These are phyloP conservation scores for Cataglyphis altisquamis DNA, from an alignment of 2,888 invertebrate species.

Conservation along the genomic window DNA sequence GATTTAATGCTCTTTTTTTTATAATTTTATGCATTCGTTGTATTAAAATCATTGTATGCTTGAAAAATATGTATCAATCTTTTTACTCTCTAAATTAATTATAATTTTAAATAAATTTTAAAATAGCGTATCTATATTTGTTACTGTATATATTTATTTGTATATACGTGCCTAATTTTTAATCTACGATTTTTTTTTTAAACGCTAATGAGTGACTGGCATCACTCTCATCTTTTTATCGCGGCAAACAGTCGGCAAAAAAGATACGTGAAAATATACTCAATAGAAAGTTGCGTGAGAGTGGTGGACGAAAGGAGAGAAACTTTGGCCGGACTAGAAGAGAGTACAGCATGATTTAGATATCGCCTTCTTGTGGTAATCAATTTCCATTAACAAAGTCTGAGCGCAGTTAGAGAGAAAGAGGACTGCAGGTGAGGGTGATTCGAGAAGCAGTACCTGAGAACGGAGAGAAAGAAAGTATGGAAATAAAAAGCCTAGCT, in stretches of 20 bases:
- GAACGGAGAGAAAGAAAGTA: constrained; percentile 68
- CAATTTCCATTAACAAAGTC: constrained; percentile 83
- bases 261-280: constrained; percentile 56
- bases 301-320: constrained; percentile 58
- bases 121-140: background rate
- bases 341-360: constrained; percentile 82
- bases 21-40: background rate
- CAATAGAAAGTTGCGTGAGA: constrained; percentile 38
- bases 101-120: background rate
- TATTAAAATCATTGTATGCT: no score
- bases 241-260: constrained; percentile 53
- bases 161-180: background rate
- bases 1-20: background rate
- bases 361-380: constrained; percentile 83
- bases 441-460: constrained; percentile 52
- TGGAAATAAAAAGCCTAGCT: constrained; percentile 62
- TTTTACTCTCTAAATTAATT: background rate
- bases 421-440: constrained; percentile 42
- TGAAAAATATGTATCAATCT: background rate
- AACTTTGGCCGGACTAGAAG: constrained; percentile 71
- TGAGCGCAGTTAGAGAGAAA: constrained; percentile 67
- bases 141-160: background rate
- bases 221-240: background rate
- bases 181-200: background rate
- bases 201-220: background rate